These are phyloP conservation scores for Drepanosiphum platanoidis DNA, from an alignment of 2,888 invertebrate genomes.

Conservation along the genomic window DNA sequence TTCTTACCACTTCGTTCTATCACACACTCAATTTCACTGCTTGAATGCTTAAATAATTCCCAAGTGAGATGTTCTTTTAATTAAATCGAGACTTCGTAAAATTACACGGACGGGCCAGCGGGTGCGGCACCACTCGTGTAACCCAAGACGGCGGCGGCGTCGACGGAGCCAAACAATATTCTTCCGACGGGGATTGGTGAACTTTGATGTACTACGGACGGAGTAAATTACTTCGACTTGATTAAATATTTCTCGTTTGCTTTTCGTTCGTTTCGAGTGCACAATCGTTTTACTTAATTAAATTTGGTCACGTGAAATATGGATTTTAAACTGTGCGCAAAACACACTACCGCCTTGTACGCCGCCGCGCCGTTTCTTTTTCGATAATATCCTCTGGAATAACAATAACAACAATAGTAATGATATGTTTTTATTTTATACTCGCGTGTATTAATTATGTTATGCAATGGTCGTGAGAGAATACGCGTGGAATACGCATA, in stretches of 20 bases:
- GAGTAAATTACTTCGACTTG: constrained; percentile 46
- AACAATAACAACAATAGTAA: neutral
- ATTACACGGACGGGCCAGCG: constrained; percentile 4
- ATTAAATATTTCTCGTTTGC: constrained; percentile 57
- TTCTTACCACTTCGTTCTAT: neutral
- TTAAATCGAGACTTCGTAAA: constrained; percentile 56
- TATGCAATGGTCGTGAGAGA: too few relatives aligned
- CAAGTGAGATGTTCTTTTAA: constrained; percentile 59
- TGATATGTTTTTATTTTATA: too few relatives aligned
- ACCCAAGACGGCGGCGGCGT: constrained; percentile 32
- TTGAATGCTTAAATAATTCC: constrained; percentile 50
- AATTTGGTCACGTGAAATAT: constrained; percentile 43
- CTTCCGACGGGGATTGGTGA: constrained; percentile 35
- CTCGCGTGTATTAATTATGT: too few relatives aligned
- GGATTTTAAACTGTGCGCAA: neutral
- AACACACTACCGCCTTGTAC: neutral
- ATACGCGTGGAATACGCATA: too few relatives aligned
- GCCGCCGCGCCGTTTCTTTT: neutral
- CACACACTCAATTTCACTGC: constrained; percentile 2
- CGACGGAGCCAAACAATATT: constrained; percentile 17
- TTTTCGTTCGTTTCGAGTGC: constrained; percentile 29
- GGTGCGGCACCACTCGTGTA: neutral
- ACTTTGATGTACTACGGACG: constrained; percentile 42
- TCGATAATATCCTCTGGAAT: too few relatives aligned
- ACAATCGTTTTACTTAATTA: constrained; percentile 52